phyloP scores from a whole-genome alignment of 2,888 invertebrate species.

The Thecophora atra region DNA sequence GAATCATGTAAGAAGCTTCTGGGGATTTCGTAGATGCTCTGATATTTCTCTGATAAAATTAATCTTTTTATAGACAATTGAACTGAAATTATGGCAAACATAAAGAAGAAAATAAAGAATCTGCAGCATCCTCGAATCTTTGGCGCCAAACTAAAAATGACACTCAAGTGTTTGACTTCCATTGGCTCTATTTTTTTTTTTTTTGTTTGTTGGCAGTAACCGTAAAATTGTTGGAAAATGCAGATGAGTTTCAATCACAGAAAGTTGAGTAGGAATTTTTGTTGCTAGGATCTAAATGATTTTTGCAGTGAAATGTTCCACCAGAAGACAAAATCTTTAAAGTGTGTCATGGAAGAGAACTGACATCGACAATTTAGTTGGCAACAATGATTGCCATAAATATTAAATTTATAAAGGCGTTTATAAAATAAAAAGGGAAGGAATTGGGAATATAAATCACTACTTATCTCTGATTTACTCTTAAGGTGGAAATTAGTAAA shows the following conservation, averaged over 20 bases:
- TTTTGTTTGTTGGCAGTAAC: background rate
- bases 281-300: too few species aligned
- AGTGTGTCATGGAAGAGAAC: background rate
- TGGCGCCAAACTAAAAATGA: background rate
- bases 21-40: background rate
- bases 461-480: too few species aligned
- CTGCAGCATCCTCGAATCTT: background rate
- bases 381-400: background rate
- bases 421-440: too few species aligned
- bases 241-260: background rate
- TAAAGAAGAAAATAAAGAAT: background rate
- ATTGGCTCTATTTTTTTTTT: background rate
- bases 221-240: too few species aligned
- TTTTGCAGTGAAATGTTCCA: too few species aligned
- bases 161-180: slow-evolving; percentile 7
- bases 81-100: slow-evolving; percentile 2
- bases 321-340: background rate
- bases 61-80: too few species aligned
- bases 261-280: background rate
- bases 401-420: too few species aligned
- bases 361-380: background rate
- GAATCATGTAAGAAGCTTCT: background rate
- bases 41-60: too few species aligned
- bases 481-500: too few species aligned
- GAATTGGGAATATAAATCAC: too few species aligned